Evolutionary conservation across 2,113 vertebrate genomes (phyloP), one percentile per base, ranked within the genome.

Genomic region (Hyla sarda): DNA sequence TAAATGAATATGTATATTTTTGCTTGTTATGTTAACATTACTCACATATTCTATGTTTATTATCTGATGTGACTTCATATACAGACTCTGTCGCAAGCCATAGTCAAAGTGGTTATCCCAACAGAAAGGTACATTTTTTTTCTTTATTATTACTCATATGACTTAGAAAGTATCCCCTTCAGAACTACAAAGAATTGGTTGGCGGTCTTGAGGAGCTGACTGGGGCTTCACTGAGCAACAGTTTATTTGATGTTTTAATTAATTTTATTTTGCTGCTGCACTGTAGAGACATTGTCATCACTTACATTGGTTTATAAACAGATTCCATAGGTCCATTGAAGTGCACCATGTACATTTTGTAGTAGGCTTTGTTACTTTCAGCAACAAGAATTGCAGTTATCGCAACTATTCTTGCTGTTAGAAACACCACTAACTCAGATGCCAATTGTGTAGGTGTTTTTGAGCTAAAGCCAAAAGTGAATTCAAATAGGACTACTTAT

Each of bases 31-130:
- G 97, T 97, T 97, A 98, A 98, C 98, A 99, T 98, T 99, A 98
- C 98, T 99, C 98, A 99, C 97, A 98, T 97, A 97, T 98, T 99
- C 97, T 99, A 98, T 99, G 97, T 99, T 98, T 99, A 99, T 99
- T 99, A 99, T 99, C 97, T 99, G 98, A 99, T 99, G 97, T 99
- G 97, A 99, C 98, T 99, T 99, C 97, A 99, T 99, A 99, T 99
- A 99, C 98, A 99, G 98, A 99, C 97, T 99, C 98, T 99, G 98
- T 99, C 98, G 98, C 98, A 99, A 99, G 98, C 98, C 98, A 99
- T 99, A 99, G 98, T 99, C 98, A 99, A 99, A 99, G 98, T 99
- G 98, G 98, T 99, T 99, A 99, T 99, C 98, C 98, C 98, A 99
- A 99, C 98, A 99, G 98, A 99, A 99, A 99, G 98, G 98, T 99